Percentiles rank a stretch among this genome's conserved stretches.
These are phyloP conservation scores for Picus viridis DNA, from an alignment of 2,797 vertebrate species.

Conservation along the genomic window DNA sequence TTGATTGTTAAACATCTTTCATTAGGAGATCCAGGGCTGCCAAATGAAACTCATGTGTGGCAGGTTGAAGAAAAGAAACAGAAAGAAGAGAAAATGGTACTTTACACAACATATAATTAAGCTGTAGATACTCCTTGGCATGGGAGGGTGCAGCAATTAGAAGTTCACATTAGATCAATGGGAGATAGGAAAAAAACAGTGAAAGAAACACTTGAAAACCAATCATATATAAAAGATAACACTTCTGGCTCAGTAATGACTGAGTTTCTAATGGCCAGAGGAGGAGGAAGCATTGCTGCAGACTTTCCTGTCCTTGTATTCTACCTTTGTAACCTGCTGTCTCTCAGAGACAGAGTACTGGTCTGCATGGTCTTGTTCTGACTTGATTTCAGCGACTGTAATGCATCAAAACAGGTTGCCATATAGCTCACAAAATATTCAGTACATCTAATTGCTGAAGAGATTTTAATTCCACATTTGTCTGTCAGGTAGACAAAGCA, in stretches of 20 bases:
- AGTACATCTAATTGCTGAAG: background rate
- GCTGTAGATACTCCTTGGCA: background rate
- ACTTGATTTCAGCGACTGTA: background rate
- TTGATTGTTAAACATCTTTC: background rate
- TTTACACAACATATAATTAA: background rate
- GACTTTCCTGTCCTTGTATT: background rate
- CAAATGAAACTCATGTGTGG: background rate
- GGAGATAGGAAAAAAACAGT: background rate
- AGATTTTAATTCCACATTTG: background rate
- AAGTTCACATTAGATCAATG: conserved; percentile 11
- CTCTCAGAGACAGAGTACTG: background rate
- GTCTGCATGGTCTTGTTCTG: background rate
- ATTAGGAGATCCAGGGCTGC: background rate
- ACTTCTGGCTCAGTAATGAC: background rate
- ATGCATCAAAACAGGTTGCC: background rate
- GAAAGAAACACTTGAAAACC: background rate
- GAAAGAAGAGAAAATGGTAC: background rate
- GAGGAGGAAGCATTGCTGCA: background rate
- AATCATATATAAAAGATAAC: background rate
- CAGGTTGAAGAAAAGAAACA: conserved; percentile 20
- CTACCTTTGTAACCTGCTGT: background rate
- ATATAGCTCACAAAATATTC: background rate
- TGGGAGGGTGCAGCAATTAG: background rate
- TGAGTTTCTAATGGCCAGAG: background rate
- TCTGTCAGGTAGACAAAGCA: background rate